A percentile compares a stretch with the other conserved stretches of the same genome.
These are phyloP conservation scores for Mirza zaza DNA, from an alignment of 2,113 vertebrate species.

Conservation along the genomic window DNA sequence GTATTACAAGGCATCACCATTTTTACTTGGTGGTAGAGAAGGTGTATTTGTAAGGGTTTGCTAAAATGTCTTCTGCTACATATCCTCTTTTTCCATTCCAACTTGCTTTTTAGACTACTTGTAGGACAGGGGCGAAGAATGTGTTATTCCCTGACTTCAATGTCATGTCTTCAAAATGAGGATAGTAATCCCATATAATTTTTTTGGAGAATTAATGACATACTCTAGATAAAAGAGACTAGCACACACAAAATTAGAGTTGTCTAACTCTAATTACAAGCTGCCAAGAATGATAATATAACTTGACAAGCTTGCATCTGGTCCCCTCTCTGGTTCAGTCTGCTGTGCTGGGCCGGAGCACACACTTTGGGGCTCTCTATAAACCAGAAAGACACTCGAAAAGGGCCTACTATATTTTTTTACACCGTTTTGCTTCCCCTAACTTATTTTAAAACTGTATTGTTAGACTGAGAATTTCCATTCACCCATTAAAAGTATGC, in stretches of 20 bases:
- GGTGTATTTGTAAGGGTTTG: background rate
- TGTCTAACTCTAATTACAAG: background rate
- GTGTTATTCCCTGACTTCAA: background rate
- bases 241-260: background rate
- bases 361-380: background rate
- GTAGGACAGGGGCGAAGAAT: background rate
- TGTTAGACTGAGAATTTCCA: slow-evolving; percentile 42
- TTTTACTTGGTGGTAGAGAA: background rate
- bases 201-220: background rate
- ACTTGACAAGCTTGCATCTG: background rate
- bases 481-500: slow-evolving; percentile 47
- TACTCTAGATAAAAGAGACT: background rate
- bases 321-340: background rate
- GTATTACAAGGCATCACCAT: background rate
- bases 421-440: background rate
- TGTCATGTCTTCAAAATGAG: background rate
- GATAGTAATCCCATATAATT: background rate
- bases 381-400: background rate
- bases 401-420: background rate
- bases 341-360: background rate
- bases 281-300: background rate
- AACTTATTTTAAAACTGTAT: slow-evolving; percentile 37
- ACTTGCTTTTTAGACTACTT: background rate
- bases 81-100: background rate
- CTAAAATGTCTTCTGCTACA: background rate